Evolutionary conservation across 2,888 invertebrate genomes (phyloP), one percentile per base, ranked within the genome.

Genomic region (Troilus luridus): DNA sequence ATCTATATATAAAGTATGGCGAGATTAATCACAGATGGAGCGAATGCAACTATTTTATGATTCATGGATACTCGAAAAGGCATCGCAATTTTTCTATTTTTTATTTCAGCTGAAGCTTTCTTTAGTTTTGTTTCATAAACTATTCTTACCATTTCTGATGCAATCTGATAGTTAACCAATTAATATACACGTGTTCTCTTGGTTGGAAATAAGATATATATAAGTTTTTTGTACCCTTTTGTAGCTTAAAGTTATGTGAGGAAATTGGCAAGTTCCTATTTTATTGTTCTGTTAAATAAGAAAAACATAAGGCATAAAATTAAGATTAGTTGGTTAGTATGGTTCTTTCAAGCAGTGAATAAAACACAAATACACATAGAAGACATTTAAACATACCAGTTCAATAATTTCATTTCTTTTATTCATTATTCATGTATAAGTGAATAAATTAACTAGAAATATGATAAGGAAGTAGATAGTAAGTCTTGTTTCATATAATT

Each of bases 311-410:
- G 41, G 6, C 7, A 77, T 41, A 41, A 77, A 77, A 77, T 17
- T 77, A 77, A 41, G 5, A 77, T 77, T 77, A 77, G 72, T 77
- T 77, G 5, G 85, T 85, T 85, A 85, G 81, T 11, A 41, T 21
- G n/a, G 56, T 85, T n/a, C 19, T 56, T 85, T n/a, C 56, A 85
- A 85, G 56, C 85, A 85, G 85, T 85, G 85, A 85, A 85, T 85
- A 85, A 85, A 85, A 85, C 85, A 85, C 85, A 85, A 85, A 85
- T 58, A 58, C 85, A 59, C n/a, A 62, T 54, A n/a, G 56, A 81
- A 27, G 81, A 85, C 72, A 58, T 77, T 77, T n/a, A 41, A 77
- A 27, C 17, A 27, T 19, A 41, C 17, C 27, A 8, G 19, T 27
- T 77, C 41, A 77, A 77, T 77, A 77, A 77, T 77, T 77, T 41